phyloP scores from a whole-genome alignment of 2,797 vertebrate genomes.

The Corythornis leucogaster region DNA sequence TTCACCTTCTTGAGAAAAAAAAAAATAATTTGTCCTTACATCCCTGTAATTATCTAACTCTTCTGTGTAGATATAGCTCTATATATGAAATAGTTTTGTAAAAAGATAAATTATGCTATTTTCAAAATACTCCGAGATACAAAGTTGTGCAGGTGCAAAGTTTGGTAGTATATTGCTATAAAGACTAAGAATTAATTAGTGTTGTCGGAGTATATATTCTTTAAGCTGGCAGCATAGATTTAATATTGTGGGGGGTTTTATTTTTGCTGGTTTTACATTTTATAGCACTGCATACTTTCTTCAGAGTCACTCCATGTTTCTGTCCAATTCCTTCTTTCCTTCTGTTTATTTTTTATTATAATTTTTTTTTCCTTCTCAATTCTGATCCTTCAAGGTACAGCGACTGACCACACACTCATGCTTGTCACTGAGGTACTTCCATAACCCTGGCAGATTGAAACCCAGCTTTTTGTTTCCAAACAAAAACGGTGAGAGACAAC shows the following conservation, averaged over 20 bases:
- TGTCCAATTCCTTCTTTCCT: background rate
- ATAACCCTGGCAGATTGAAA: background rate
- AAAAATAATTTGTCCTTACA: constrained; percentile 5
- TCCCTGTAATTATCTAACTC: constrained; percentile 38
- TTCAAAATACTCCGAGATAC: constrained; percentile 66
- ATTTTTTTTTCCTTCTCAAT: background rate
- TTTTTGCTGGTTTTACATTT: background rate
- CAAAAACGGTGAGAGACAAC: background rate
- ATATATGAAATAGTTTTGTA: constrained; percentile 55
- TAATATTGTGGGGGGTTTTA: background rate
- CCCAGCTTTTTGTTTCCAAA: constrained; percentile 4
- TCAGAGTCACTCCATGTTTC: background rate
- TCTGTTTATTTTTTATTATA: background rate
- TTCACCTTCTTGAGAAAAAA: constrained; percentile 32
- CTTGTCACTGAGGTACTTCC: background rate
- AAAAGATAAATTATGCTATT: constrained; percentile 68
- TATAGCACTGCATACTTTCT: background rate
- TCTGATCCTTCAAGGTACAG: background rate
- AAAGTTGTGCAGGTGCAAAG: constrained; percentile 54
- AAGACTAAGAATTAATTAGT: constrained; percentile 30
- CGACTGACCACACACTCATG: constrained; percentile 18
- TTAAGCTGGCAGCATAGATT: constrained; percentile 9
- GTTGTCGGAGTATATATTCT: constrained; percentile 35
- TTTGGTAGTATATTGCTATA: constrained; percentile 18
- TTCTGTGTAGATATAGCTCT: constrained; percentile 41